Base-by-base conservation (phyloP, 2,797 vertebrate genomes). In the Scarus forsteni region DNA sequence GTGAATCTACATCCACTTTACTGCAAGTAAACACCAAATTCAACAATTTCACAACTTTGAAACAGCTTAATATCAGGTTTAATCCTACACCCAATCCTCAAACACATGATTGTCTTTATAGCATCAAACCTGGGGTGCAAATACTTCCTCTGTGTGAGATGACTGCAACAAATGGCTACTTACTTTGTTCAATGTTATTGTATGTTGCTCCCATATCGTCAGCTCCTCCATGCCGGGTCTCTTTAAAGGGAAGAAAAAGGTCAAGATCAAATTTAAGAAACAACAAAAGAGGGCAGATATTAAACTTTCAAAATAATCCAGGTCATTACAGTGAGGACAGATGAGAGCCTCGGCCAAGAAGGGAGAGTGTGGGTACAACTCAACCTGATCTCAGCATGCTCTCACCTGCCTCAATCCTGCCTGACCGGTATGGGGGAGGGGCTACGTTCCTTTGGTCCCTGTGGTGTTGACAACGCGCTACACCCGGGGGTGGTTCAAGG, bases 141-240 rank as follows among this genome's bases (percentile, higher is more conserved):
- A 9, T 5, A 3, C 18, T 40, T 42, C 45, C 7, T 27, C 4
- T 27, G 14, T 0, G 13, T 42, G 39, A 3, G 13, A 18, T 6
- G 48, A n/a, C 16, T 39, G 7, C 11, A 16, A 67, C 3, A 40
- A 53, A 55, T 27, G 27, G 4, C 12, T 42, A 1, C 94, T 95
- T 91, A 97, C 97, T 93, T 95, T 96, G 91, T 50, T 93, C 16
- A 99, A 81, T 0, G 95, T 97, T 84, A 97, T 94, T 0, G 97
- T 99, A 57, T 98, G 95, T 88, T 99, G 97, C 86, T 99, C 97
- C 98, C 97, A 99, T 93, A 99, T 98, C 34, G 91, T 93, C 92
- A 98, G 90, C 81, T 98, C 97, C 90, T 99, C 97, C 98, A 99
- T 99, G 80, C 91, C 91, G 73, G 92, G 69, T 81, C 93, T 93